A percentile compares a stretch with the other conserved stretches of the same genome.
Conservation (phyloP, 2,113 vertebrate species). For the Podarcis muralis region DNA sequence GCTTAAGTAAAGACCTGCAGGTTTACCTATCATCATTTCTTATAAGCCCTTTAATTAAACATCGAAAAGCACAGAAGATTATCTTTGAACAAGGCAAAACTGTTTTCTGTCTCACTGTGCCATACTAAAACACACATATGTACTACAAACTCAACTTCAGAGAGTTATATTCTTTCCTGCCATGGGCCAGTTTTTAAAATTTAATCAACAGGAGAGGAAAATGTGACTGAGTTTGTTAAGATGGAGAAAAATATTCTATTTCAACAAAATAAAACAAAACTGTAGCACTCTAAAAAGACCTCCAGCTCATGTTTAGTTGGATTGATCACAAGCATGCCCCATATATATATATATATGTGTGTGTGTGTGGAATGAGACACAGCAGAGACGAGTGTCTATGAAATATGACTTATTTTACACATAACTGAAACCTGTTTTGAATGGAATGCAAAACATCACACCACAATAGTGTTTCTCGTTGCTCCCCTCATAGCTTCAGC, state of each 20-base stretch:
- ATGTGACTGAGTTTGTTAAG: not conserved
- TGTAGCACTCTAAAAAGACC: too few species aligned
- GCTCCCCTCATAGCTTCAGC: too few species aligned
- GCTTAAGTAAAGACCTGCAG: not conserved
- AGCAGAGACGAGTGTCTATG: too few species aligned
- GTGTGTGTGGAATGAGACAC: too few species aligned
- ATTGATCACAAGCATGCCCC: too few species aligned
- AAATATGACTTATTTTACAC: too few species aligned
- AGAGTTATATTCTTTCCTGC: not conserved
- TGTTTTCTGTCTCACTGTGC: not conserved
- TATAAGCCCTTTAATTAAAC: not conserved
- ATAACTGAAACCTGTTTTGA: too few species aligned
- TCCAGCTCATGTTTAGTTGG: too few species aligned
- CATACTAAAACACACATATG: not conserved
- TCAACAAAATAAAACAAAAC: not conserved
- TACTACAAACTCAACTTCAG: not conserved
- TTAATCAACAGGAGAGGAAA: not conserved
- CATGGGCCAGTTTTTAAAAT: not conserved
- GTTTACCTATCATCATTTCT: not conserved
- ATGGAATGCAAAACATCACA: too few species aligned
- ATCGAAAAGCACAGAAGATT: not conserved
- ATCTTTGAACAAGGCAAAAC: not conserved
- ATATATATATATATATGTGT: too few species aligned
- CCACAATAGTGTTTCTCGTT: too few species aligned
- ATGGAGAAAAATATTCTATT: not conserved